Evolutionary conservation across 2,113 vertebrate species (phyloP), one percentile per base, ranked within the genome.

Genomic region (Oreochromis aureus): DNA sequence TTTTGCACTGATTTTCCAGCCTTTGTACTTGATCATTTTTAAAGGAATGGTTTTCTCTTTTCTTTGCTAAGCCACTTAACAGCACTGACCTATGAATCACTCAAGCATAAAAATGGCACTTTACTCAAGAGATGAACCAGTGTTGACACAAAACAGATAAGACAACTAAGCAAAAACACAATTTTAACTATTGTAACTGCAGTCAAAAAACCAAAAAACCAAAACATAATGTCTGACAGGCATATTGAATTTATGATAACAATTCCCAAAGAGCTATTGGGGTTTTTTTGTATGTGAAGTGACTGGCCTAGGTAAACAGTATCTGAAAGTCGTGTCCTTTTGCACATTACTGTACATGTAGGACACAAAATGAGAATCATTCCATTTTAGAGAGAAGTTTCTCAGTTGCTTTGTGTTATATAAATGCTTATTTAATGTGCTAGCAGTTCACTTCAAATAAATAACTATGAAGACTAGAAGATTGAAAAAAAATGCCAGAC

Each of bases 371-470:
- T 3, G 19, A 22, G 10, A 39, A 66, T 66, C 34, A 13, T 39
- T 19, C 39, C 3, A 66, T 22, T 39, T 39, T 22, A 39, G 61
- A 36, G 18, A 66, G 34, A 9, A 36, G 4, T 39, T 66, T 66
- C 22, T 66, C 61, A 39, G 0, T n/a, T 39, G 32, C 11, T 36
- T 36, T 63, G 32, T 63, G 36, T 66, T 36, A 34, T 39, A 36
- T 44, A 71, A 71, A 46, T 46, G 22, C 22, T 46, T 44, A 73
- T 46, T 73, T 73, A 46, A 10, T 73, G 6, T 3, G 8, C 41
- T 46, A 46, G 69, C 22, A 73, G 46, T 46, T 46, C 39, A 73
- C 13, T 10, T 73, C 41, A 73, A 73, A 73, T 46, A 66, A 39
- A 66, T 39, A 39, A 39, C 10, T 36, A n/a, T 12, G 6, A 36